Evolutionary conservation across 2,113 vertebrate genomes (phyloP), one percentile per base, ranked within the genome.

Genomic region (Macquaria ambigua): DNA sequence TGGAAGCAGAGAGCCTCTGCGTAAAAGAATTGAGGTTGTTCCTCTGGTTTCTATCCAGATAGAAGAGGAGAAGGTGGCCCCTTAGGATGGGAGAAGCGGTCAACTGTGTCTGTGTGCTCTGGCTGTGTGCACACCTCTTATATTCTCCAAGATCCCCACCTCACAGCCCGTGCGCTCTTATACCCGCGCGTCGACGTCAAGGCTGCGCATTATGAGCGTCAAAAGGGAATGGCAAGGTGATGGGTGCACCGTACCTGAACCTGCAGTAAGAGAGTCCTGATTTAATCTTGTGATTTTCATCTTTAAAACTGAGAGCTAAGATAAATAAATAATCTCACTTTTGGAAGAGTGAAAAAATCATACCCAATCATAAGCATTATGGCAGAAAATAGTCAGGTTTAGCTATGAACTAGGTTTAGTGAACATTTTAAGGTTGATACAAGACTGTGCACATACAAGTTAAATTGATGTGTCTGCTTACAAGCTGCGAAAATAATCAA

Each of bases 171-270:
- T 0, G 52, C 55, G 31, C 77, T 8, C 25, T 74, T 79, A 64
- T 58, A 74, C 3, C 53, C 56, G 72, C 10, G 78, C 80, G 79
- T 74, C 77, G 67, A 87, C 87, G 67, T 89, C 80, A 87, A 52
- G 58, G 14, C 11, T 46, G 56, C 81, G 83, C 84, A 25, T 66
- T 14, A 8, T 3, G 39, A 4, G 73, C 69, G 74, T 74, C 73
- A 62, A 67, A 28, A 14, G 31, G 8, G 61, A 11, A 12, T 11
- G 41, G 56, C 3, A 28, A 55, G 9, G 67, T 81, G 77, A 61
- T 46, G 58, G 6, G 21, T n/a, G 5, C 59, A 14, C 46, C 14
- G 11, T 14, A 46, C n/a, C 31, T 69, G 34, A 34, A 39, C 5
- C 4, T 2, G 8, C 6, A 56, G 11, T 12, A 0, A 5, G 8